These are phyloP conservation scores for Nothocercus nigrocapillus DNA, from an alignment of 2,113 vertebrate genomes.

Conservation along the genomic window DNA sequence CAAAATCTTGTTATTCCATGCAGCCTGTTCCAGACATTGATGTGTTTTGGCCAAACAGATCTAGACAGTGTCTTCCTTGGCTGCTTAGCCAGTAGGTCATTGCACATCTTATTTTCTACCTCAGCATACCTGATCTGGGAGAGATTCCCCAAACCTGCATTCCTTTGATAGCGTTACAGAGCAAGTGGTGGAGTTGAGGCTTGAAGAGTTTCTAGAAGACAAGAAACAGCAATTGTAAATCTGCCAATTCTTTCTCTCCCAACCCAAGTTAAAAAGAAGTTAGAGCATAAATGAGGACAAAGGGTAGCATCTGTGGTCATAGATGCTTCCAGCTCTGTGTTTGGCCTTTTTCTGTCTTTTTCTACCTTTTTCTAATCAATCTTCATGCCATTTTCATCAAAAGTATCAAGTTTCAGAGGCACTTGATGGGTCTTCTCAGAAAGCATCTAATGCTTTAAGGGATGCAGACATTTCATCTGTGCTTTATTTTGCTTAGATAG, in stretches of 20 bases:
- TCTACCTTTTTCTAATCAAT: neutral
- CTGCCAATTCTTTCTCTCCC: neutral
- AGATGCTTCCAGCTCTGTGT: neutral
- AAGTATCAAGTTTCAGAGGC: neutral
- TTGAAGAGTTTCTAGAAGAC: neutral
- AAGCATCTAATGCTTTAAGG: neutral
- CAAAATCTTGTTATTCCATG: neutral
- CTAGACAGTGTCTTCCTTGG: neutral
- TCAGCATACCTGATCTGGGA: neutral
- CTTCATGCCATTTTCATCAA: neutral
- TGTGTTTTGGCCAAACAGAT: neutral
- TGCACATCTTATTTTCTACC: neutral
- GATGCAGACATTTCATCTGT: neutral
- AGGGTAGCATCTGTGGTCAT: neutral
- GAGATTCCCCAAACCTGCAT: neutral
- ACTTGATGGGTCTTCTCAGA: neutral
- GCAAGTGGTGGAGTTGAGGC: neutral
- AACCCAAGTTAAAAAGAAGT: neutral
- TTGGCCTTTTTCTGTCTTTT: neutral
- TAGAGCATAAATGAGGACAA: neutral
- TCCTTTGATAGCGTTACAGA: neutral
- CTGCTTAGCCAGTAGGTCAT: neutral
- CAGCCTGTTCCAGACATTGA: neutral
- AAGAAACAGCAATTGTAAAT: neutral
- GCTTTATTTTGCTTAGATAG: neutral